Percentiles rank a stretch among this genome's conserved stretches.
Evolutionary conservation across 2,113 vertebrate species (phyloP).

Genomic region (Bos indicus): DNA sequence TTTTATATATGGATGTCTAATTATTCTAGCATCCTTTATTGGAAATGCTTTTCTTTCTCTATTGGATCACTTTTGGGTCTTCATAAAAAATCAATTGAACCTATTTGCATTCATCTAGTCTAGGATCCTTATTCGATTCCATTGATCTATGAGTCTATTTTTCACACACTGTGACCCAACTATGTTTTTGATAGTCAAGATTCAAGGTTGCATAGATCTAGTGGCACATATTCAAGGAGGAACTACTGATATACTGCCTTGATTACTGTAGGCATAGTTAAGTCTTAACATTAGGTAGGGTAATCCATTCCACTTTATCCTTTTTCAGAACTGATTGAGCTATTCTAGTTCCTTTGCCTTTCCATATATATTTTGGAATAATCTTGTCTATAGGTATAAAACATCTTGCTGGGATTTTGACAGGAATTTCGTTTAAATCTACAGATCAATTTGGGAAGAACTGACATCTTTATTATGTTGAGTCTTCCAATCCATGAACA

Average conservation of each 20-base stretch:
- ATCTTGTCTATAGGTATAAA: neutral
- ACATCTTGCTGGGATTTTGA: neutral
- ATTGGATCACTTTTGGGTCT: neutral
- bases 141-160: neutral
- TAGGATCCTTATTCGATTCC: neutral
- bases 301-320: neutral
- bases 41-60: neutral
- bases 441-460: neutral
- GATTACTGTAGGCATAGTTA: neutral
- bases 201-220: neutral
- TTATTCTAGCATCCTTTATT: neutral
- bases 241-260: neutral
- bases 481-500: neutral
- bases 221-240: neutral
- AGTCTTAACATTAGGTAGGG: neutral
- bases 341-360: neutral
- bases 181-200: neutral
- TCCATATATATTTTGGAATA: neutral
- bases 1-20: neutral
- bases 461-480: neutral
- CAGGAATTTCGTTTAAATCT: neutral
- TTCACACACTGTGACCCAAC: neutral
- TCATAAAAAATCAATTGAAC: neutral
- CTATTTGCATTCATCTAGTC: neutral
- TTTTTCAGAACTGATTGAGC: slow-evolving; percentile 6